These are phyloP conservation scores for Sebastes itinus DNA, from an alignment of 2,797 vertebrate genomes.

Conservation along the genomic window DNA sequence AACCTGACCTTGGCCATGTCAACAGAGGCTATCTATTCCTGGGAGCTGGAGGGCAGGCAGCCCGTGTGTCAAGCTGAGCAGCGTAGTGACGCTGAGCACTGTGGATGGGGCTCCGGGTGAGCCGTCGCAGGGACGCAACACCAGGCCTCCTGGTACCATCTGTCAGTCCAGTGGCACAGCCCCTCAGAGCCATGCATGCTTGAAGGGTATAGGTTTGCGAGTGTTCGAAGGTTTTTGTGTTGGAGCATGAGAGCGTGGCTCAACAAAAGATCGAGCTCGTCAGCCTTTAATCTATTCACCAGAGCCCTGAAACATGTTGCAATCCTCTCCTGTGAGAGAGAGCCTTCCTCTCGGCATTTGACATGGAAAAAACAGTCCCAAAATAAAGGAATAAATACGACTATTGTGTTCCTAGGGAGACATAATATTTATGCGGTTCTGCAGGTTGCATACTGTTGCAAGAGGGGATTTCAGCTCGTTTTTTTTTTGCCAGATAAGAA, in stretches of 20 bases:
- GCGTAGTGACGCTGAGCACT: slow-evolving; percentile 72
- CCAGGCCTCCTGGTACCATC: slow-evolving; percentile 74
- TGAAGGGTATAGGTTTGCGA: slow-evolving; percentile 44
- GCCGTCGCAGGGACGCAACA: slow-evolving; percentile 56
- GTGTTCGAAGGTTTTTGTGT: slow-evolving; percentile 42
- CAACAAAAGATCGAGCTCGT: slow-evolving; percentile 46
- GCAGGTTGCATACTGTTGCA: slow-evolving; percentile 68
- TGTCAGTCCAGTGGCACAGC: slow-evolving; percentile 70
- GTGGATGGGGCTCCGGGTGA: slow-evolving; percentile 76
- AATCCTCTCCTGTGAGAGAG: slow-evolving; percentile 71
- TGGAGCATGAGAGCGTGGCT: slow-evolving; percentile 32
- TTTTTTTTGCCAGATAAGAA: slow-evolving; percentile 70
- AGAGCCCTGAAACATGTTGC: slow-evolving; percentile 76
- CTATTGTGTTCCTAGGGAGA: slow-evolving; percentile 84
- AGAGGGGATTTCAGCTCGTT: slow-evolving; percentile 68
- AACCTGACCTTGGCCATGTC: slow-evolving; percentile 63
- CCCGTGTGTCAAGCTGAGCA: slow-evolving; percentile 68
- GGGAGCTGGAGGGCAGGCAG: slow-evolving; percentile 52
- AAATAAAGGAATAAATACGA: slow-evolving; percentile 77
- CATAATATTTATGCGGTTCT: slow-evolving; percentile 81
- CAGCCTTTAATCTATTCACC: slow-evolving; percentile 75
- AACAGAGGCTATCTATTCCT: slow-evolving; percentile 59
- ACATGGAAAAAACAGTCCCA: slow-evolving; percentile 64
- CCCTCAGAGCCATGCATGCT: slow-evolving; percentile 51
- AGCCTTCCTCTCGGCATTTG: slow-evolving; percentile 64